Conservation (phyloP, 2,888 invertebrate species). For the Hyposoter didymator region DNA sequence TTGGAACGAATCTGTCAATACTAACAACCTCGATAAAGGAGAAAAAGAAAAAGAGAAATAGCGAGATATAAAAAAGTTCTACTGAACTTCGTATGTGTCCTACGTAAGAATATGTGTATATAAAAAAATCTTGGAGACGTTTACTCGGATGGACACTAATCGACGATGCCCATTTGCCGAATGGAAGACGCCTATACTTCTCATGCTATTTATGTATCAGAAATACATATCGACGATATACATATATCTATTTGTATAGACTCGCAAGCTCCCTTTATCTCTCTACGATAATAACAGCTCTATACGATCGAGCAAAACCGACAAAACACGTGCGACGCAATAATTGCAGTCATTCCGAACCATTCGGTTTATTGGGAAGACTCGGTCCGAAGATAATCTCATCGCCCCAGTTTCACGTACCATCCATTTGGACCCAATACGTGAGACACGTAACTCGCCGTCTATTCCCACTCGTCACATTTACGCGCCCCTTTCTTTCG, state of each 20-base stretch:
- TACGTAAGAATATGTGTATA: neutral
- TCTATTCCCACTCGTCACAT: constrained; percentile 71
- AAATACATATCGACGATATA: constrained; percentile 8
- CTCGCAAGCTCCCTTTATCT: constrained; percentile 42
- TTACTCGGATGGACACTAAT: constrained; percentile 63
- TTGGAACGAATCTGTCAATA: constrained; percentile 29
- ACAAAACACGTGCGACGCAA: constrained; percentile 80
- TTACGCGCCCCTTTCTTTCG: constrained; percentile 58
- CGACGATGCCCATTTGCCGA: constrained; percentile 66
- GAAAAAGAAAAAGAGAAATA: constrained; percentile 35
- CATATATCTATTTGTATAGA: constrained; percentile 9
- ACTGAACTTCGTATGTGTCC: constrained; percentile 4
- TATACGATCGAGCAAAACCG: constrained; percentile 62
- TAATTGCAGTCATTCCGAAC: constrained; percentile 82
- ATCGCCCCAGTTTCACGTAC: constrained; percentile 80
- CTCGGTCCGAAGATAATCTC: constrained; percentile 78
- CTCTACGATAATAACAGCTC: constrained; percentile 38
- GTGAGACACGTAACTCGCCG: constrained; percentile 75
- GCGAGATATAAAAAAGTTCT: constrained; percentile 58
- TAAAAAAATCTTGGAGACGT: constrained; percentile 52
- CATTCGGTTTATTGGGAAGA: constrained; percentile 80
- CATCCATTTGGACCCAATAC: constrained; percentile 79
- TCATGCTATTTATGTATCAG: constrained; percentile 36
- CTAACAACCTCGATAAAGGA: constrained; percentile 48
- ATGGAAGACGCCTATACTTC: constrained; percentile 50